Evolutionary conservation across 2,113 vertebrate genomes (phyloP).

Genomic region (Pampusana beccarii): DNA sequence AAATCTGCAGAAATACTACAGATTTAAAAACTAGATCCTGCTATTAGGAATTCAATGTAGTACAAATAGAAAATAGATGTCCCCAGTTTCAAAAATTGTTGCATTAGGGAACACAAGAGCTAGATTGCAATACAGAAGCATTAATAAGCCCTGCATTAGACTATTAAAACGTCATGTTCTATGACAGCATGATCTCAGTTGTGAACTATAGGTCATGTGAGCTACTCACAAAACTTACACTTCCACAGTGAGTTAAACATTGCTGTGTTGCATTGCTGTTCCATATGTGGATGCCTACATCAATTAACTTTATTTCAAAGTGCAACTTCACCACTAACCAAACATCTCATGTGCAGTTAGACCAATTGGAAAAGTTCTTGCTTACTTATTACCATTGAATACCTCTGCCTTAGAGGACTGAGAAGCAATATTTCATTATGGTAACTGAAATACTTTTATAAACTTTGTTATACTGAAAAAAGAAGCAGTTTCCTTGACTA

Average conservation of each 20-base stretch:
- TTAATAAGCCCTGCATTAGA: background rate
- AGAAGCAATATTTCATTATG: background rate
- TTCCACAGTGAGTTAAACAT: background rate
- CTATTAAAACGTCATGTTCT: background rate
- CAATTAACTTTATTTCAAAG: background rate
- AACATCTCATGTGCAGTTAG: background rate
- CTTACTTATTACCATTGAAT: background rate
- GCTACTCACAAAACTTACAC: background rate
- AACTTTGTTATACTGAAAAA: background rate
- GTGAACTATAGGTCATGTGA: background rate
- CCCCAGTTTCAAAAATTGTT: background rate
- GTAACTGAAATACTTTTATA: background rate
- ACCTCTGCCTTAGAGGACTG: background rate
- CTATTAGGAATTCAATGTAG: background rate
- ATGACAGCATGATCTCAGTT: background rate
- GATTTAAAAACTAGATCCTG: background rate
- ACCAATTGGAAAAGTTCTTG: background rate
- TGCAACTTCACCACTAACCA: background rate
- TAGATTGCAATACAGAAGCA: background rate
- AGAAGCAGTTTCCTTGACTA: background rate
- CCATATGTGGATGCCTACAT: background rate
- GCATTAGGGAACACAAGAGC: background rate
- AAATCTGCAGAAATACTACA: background rate
- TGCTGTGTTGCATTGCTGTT: background rate
- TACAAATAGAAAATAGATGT: background rate